Evolutionary conservation across 2,888 invertebrate genomes (phyloP).

Genomic region (Timandra comae): DNA sequence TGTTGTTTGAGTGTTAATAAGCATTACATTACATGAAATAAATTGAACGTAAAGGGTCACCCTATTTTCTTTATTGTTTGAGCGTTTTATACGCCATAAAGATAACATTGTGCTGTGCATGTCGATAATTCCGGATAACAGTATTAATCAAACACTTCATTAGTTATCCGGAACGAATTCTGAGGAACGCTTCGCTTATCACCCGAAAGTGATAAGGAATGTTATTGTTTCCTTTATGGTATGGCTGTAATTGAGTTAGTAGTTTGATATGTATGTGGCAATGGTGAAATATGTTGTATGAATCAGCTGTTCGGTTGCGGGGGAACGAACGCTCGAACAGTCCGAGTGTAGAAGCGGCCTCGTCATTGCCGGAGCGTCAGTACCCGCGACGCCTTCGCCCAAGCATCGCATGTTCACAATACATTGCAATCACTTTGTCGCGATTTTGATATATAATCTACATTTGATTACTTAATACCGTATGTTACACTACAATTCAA

Average conservation of each 20-base stretch:
- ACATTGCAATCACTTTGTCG: slow-evolving; percentile 28
- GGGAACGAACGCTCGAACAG: slow-evolving; percentile 38
- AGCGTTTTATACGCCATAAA: no score
- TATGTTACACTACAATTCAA: slow-evolving; percentile 3
- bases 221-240: no score
- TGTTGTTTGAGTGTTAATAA: no score
- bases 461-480: slow-evolving; percentile 16
- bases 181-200: no score
- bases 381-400: slow-evolving; percentile 45
- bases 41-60: no score
- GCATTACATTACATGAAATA: no score
- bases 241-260: slow-evolving; percentile 5
- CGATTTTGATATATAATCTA: slow-evolving; percentile 32
- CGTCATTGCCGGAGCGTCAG: slow-evolving; percentile 46
- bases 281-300: slow-evolving; percentile 27
- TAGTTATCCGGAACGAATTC: no score
- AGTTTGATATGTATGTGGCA: slow-evolving; percentile 6
- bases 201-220: no score
- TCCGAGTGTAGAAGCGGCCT: slow-evolving; percentile 25
- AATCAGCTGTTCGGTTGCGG: slow-evolving; percentile 63
- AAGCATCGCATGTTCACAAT: slow-evolving; percentile 25
- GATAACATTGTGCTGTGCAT: no score
- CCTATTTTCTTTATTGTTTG: no score
- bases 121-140: no score
- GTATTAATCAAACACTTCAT: no score